A percentile compares a stretch with the other conserved stretches of the same genome.
phyloP scores from a whole-genome alignment of 2,113 vertebrate species.

The Colistium nudipinnis region DNA sequence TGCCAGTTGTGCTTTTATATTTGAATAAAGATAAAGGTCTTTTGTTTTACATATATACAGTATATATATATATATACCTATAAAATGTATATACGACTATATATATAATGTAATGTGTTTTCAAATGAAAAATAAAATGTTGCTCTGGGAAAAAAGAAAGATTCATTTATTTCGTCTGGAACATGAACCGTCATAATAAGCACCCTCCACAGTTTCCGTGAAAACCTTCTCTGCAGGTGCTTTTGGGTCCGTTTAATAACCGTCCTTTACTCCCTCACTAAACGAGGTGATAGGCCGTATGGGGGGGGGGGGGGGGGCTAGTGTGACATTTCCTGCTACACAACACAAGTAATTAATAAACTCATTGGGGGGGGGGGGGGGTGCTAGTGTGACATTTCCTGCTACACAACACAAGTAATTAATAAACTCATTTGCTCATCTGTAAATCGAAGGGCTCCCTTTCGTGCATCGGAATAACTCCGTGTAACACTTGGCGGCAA shows the following conservation, averaged over 20 bases:
- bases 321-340: conserved; percentile 53
- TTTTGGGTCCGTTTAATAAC: conserved; percentile 42
- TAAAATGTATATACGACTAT: too few species aligned
- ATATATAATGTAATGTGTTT: background rate
- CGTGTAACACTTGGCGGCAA: too few species aligned
- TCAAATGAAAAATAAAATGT: background rate
- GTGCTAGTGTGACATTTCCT: conserved; percentile 46
- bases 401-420: conserved; percentile 29
- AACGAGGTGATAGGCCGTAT: conserved; percentile 35
- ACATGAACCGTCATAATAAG: conserved; percentile 32
- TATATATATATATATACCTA: too few species aligned
- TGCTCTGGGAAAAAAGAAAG: background rate
- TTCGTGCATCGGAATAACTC: too few species aligned
- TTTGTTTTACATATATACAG: too few species aligned
- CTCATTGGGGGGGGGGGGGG: conserved; percentile 27
- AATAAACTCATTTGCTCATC: background rate
- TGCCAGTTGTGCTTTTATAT: too few species aligned
- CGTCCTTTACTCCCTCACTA: conserved; percentile 45
- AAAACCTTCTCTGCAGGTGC: conserved; percentile 45
- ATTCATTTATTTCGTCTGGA: conserved; percentile 13
- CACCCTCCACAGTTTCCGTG: conserved; percentile 28
- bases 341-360: conserved; percentile 30
- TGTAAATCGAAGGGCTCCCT: background rate
- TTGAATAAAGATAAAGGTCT: too few species aligned
- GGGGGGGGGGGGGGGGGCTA: conserved; percentile 8